Conservation (phyloP, 2,797 vertebrate genomes). For the Denticeps clupeoides region DNA sequence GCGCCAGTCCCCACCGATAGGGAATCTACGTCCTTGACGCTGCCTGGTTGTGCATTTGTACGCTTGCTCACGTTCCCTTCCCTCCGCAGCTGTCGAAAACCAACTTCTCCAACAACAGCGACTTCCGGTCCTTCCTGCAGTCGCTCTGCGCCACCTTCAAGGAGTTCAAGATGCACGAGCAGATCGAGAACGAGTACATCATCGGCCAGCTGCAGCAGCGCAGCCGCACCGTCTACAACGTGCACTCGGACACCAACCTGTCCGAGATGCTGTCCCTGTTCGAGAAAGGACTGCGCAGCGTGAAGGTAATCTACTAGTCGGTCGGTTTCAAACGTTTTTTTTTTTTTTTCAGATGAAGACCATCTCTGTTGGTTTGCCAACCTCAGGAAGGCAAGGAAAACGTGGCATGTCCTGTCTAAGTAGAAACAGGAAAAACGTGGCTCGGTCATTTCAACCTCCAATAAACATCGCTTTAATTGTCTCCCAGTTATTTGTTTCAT, state of each 20-base stretch:
- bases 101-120: constrained; percentile 98
- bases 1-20: no score
- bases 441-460: background rate
- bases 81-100: constrained; percentile 83
- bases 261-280: constrained; percentile 95
- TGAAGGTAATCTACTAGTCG: constrained; percentile 82
- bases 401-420: background rate
- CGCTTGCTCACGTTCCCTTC: constrained; percentile 8
- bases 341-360: no score
- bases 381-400: background rate
- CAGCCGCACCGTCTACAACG: constrained; percentile 86
- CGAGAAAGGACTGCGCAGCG: constrained; percentile 85
- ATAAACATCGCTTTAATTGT: constrained; percentile 3
- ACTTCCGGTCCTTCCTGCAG: constrained; percentile 89
- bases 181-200: constrained; percentile 97
- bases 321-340: no score
- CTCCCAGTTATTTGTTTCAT: background rate
- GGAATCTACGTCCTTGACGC: no score
- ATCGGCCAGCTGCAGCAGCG: constrained; percentile 89
- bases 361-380: background rate
- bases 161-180: constrained; percentile 98
- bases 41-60: no score
- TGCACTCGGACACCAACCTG: constrained; percentile 95
- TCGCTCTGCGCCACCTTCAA: constrained; percentile 94
- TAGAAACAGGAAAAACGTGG: background rate